Evolutionary conservation across 2,888 invertebrate genomes (phyloP), one percentile per base, ranked within the genome.

Genomic region (Leptinotarsa tumamoca): DNA sequence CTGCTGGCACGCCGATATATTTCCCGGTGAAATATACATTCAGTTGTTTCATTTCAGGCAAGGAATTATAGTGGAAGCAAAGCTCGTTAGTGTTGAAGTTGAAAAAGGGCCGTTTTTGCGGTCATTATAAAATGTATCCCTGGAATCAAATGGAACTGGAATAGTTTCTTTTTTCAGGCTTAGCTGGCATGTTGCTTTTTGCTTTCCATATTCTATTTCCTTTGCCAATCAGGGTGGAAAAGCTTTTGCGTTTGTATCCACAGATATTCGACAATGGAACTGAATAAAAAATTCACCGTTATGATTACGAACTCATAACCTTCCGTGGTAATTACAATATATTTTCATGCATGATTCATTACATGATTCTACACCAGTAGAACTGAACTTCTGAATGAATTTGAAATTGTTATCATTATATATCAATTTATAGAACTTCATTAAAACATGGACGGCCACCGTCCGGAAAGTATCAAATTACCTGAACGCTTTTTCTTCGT

Each of bases 61-160:
- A 68, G 52, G 68, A 51, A 68, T 68, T 68, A 52, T 52, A 52
- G 50, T 52, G 50, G 68, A 23, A 68, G 68, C 68, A 50, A 52
- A 68, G 68, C 68, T 68, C 68, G 68, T 68, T 68, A 68, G 68
- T 49, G 68, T 68, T 68, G 68, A 68, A 50, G 43, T 68, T 50
- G 68, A 68, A 68, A 68, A 68, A 68, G 50, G 33, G 52, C 68
- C 68, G 68, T 68, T 68, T 68, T 68, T 68, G 68, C 27, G 68
- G 68, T 68, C 68, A 68, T 68, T 68, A 68, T 51, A 27, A 52
- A 68, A 68, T 68, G 68, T 68, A 52, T 15, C 43, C 51, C 21
- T 67, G 68, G 68, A 68, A 68, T 23, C 52, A 23, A 68, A 50
- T 50, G 50, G 23, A 68, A 50, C 15, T 33, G 50, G 51, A 50